These are phyloP conservation scores for Labeo calbasu DNA, from an alignment of 2,797 vertebrate species.

Conservation along the genomic window DNA sequence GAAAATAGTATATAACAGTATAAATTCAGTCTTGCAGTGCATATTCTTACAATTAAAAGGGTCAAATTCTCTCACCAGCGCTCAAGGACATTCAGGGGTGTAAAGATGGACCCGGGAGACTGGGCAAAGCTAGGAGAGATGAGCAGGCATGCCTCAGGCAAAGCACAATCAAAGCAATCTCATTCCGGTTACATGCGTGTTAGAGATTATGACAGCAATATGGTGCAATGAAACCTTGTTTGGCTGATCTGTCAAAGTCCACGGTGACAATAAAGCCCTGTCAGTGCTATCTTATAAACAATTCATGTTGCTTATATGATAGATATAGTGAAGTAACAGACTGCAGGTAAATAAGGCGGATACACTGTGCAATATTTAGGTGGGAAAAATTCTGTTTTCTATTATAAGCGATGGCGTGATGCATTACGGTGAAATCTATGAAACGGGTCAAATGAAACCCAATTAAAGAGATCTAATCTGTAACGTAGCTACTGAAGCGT, in stretches of 20 bases:
- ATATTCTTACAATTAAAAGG: conserved; percentile 13
- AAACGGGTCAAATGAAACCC: conserved; percentile 37
- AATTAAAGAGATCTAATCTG: conserved; percentile 27
- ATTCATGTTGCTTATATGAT: conserved; percentile 11
- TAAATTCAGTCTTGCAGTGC: not conserved
- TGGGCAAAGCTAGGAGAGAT: conserved; percentile 8
- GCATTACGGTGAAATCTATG: not conserved
- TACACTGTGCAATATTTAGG: not conserved
- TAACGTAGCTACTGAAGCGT: conserved; percentile 53
- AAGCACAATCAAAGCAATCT: conserved; percentile 45
- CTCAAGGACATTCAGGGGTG: conserved; percentile 23
- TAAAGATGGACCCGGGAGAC: not conserved
- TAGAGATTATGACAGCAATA: conserved; percentile 33
- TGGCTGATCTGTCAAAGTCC: conserved; percentile 24
- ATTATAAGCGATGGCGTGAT: not conserved
- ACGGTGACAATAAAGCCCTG: conserved; percentile 21
- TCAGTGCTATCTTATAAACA: conserved; percentile 29
- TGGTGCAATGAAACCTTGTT: conserved; percentile 20
- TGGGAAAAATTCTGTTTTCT: not conserved
- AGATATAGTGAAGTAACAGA: not conserved
- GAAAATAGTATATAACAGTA: not conserved
- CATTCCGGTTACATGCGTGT: conserved; percentile 29
- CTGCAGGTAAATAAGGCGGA: conserved; percentile 1
- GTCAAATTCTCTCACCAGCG: not conserved
- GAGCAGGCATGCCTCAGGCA: conserved; percentile 33